phyloP scores from a whole-genome alignment of 2,113 vertebrate genomes.

The Pseudorhombus dupliciocellatus region DNA sequence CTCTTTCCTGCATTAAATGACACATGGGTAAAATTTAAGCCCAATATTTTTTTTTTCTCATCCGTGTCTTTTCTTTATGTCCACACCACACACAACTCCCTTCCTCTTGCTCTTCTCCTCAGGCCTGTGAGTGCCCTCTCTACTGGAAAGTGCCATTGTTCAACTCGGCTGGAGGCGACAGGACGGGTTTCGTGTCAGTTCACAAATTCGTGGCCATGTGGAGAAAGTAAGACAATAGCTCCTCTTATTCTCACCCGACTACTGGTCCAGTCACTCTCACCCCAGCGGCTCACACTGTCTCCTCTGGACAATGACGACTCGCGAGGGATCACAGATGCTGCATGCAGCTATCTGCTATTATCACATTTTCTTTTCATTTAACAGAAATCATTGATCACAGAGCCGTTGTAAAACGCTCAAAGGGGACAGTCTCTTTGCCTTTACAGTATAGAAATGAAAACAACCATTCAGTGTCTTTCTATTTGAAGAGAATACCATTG shows the following conservation, averaged over 20 bases:
- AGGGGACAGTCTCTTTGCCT: slow-evolving; percentile 4
- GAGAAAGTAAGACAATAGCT: slow-evolving; percentile 91
- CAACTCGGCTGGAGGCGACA: slow-evolving; percentile 89
- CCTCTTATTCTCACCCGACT: slow-evolving; percentile 44
- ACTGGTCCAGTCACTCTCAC: slow-evolving; percentile 20
- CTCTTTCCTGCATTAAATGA: slow-evolving; percentile 5
- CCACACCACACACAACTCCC: slow-evolving; percentile 3
- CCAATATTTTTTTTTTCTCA: not conserved
- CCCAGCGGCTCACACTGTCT: slow-evolving; percentile 30
- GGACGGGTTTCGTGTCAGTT: slow-evolving; percentile 92
- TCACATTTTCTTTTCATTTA: slow-evolving; percentile 40
- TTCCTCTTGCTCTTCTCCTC: slow-evolving; percentile 27
- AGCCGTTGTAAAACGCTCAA: slow-evolving; percentile 27
- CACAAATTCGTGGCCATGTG: slow-evolving; percentile 98
- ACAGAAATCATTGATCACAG: slow-evolving; percentile 32
- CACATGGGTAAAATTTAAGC: slow-evolving; percentile 5
- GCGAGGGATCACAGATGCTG: slow-evolving; percentile 28
- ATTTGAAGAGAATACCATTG: slow-evolving; percentile 27
- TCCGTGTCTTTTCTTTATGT: not conserved
- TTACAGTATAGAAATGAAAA: slow-evolving; percentile 34
- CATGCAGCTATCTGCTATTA: slow-evolving; percentile 24
- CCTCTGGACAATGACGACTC: slow-evolving; percentile 48
- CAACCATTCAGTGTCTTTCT: slow-evolving; percentile 47
- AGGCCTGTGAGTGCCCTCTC: slow-evolving; percentile 95
- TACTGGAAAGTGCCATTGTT: slow-evolving; percentile 97